A percentile compares a stretch with the other conserved stretches of the same genome.
Conservation (phyloP, 2,888 invertebrate species). For the Eupelmus urozonus region DNA sequence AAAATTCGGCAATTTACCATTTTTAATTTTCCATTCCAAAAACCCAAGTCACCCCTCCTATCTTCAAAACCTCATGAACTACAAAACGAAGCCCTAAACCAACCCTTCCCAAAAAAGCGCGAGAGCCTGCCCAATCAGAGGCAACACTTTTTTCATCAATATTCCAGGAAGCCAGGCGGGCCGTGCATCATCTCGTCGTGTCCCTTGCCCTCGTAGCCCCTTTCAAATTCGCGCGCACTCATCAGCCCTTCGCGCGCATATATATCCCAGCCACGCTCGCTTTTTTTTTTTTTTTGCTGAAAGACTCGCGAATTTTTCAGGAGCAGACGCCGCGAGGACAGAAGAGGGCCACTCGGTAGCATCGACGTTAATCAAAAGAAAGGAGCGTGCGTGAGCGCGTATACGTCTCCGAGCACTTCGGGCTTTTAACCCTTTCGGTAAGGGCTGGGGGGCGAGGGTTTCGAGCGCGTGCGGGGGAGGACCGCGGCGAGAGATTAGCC, state of each 20-base stretch:
- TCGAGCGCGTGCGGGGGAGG: no score
- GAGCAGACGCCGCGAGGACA: conserved; percentile 12
- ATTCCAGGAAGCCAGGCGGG: neutral
- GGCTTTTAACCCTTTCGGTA: conserved; percentile 45
- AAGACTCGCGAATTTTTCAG: conserved; percentile 16
- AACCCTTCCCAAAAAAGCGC: neutral
- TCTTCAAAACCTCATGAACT: neutral
- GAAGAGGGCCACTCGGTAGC: conserved; percentile 33
- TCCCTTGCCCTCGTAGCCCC: neutral
- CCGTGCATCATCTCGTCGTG: neutral
- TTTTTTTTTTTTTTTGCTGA: neutral
- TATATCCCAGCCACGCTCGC: neutral
- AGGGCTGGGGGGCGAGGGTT: neutral
- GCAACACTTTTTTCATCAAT: conserved; percentile 5
- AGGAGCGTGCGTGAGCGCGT: conserved; percentile 18
- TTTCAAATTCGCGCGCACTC: neutral
- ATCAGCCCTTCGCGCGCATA: neutral
- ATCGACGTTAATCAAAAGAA: conserved; percentile 40
- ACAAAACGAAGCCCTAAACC: neutral
- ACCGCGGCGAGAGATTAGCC: conserved; percentile 25
- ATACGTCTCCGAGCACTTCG: conserved; percentile 11
- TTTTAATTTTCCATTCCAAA: no score
- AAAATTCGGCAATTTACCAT: no score
- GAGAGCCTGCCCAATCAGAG: neutral
- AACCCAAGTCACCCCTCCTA: no score